Percentiles rank a stretch among this genome's conserved stretches.
Evolutionary conservation across 2,797 vertebrate genomes (phyloP).

Genomic region (Tragelaphus oryx): DNA sequence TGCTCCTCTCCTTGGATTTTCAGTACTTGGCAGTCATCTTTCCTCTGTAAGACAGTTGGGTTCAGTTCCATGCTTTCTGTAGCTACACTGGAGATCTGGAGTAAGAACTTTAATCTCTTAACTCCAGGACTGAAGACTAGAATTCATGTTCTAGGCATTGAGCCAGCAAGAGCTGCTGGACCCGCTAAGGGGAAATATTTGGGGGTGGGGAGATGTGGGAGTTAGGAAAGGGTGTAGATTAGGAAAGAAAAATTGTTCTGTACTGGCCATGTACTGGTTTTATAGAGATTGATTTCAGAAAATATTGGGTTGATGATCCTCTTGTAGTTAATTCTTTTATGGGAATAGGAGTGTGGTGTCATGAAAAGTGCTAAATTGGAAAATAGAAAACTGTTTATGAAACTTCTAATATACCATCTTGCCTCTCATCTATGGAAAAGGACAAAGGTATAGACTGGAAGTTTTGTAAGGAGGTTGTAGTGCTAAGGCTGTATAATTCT

Average conservation of each 20-base stretch:
- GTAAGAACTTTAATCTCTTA: neutral
- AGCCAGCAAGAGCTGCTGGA: neutral
- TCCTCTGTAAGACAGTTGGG: neutral
- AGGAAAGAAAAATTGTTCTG: neutral
- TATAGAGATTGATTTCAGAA: neutral
- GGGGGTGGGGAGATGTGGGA: fast-evolving
- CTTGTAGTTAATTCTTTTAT: neutral
- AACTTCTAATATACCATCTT: neutral
- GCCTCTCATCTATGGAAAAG: neutral
- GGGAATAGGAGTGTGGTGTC: neutral
- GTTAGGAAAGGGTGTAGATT: neutral
- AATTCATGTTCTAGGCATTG: neutral
- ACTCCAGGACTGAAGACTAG: neutral
- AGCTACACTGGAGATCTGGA: neutral
- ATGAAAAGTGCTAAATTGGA: neutral
- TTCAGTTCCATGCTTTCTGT: neutral
- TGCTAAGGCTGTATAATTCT: neutral
- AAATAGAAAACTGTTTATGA: neutral
- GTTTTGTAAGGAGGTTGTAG: neutral
- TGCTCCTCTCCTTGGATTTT: neutral
- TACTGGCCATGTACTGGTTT: neutral
- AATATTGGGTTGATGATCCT: neutral
- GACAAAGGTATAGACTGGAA: neutral
- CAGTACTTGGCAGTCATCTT: neutral
- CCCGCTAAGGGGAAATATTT: neutral